These are phyloP conservation scores for Ctenopoma kingsleyae DNA, from an alignment of 2,797 vertebrate species.

Conservation along the genomic window DNA sequence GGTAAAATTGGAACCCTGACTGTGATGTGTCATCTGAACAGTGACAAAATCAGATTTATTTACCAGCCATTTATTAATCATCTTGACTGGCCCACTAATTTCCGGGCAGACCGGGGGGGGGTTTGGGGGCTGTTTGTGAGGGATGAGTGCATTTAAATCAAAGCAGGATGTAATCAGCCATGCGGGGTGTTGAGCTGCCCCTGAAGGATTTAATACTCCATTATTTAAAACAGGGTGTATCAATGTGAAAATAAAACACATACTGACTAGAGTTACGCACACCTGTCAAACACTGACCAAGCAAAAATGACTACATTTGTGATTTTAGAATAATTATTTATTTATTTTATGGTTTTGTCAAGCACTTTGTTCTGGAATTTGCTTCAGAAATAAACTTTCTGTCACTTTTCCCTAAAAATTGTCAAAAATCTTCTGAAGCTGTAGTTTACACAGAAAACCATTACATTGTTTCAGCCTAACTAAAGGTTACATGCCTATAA, in stretches of 20 bases:
- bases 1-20: slow-evolving; percentile 13
- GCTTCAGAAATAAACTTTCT: neutral
- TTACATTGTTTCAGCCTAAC: neutral
- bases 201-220: slow-evolving; percentile 64
- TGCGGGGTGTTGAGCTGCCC: slow-evolving; percentile 65
- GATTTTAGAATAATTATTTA: slow-evolving; percentile 4
- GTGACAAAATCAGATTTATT: slow-evolving; percentile 72
- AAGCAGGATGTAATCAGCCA: slow-evolving; percentile 80
- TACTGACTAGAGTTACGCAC: slow-evolving; percentile 25
- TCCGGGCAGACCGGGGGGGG: slow-evolving; percentile 55
- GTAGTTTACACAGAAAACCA: slow-evolving; percentile 1
- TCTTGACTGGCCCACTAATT: slow-evolving; percentile 68
- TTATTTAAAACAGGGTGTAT: slow-evolving; percentile 68
- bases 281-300: slow-evolving; percentile 22
- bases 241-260: slow-evolving; percentile 66
- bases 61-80: slow-evolving; percentile 75
- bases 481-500: neutral
- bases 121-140: slow-evolving; percentile 70
- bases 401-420: neutral
- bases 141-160: slow-evolving; percentile 80
- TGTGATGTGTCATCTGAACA: slow-evolving; percentile 36
- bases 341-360: neutral
- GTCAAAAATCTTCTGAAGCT: neutral
- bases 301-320: slow-evolving; percentile 2
- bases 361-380: slow-evolving; percentile 10